Evolutionary conservation across 2,113 vertebrate species (phyloP).

Genomic region (Tringa solitaria): DNA sequence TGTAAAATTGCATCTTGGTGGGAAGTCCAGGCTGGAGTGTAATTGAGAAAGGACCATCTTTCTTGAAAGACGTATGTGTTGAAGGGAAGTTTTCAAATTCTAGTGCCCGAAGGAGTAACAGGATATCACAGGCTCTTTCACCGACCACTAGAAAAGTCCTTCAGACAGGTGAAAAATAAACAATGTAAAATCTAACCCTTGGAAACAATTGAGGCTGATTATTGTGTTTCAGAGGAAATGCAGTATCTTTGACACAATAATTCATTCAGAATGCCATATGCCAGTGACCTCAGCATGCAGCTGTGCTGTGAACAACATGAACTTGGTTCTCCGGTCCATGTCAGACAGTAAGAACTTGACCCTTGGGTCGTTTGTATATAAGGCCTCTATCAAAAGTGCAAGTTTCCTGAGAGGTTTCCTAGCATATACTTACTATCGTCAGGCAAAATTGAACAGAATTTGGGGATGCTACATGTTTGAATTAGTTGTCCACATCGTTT

Average conservation of each 20-base stretch:
- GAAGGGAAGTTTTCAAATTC: neutral
- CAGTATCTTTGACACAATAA: neutral
- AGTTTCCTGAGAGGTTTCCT: neutral
- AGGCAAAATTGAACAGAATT: neutral
- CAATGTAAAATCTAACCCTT: neutral
- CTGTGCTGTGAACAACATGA: neutral
- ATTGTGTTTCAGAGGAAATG: neutral
- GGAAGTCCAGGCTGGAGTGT: accelerated
- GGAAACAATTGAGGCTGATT: neutral
- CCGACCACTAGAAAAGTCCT: neutral
- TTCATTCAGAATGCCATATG: neutral
- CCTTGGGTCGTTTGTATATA: neutral
- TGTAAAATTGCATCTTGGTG: neutral
- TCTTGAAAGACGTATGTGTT: accelerated
- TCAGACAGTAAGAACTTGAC: neutral
- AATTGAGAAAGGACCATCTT: neutral
- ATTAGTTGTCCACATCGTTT: neutral
- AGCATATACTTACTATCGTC: neutral
- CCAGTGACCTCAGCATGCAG: neutral
- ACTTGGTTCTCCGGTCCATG: neutral
- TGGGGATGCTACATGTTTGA: neutral
- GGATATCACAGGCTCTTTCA: neutral
- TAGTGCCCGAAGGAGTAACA: neutral
- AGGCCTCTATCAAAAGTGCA: neutral
- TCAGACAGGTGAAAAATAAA: neutral